Evolutionary conservation across 2,113 vertebrate species (phyloP), one percentile per base, ranked within the genome.

Genomic region (Mus spicilegus): DNA sequence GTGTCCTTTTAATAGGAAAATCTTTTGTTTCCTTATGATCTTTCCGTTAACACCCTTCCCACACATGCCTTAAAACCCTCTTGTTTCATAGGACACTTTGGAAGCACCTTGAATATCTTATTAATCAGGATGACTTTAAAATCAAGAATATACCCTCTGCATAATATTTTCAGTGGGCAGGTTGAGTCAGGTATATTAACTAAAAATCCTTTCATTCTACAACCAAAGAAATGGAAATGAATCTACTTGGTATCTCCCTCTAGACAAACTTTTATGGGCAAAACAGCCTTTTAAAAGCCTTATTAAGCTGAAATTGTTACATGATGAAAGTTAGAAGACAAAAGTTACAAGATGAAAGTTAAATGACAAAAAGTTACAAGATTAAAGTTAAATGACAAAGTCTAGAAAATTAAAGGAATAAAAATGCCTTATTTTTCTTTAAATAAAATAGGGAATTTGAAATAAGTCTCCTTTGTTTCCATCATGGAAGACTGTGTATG

Each of bases 141-240:
- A 77, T 91, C 78, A 89, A 87, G 17, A 85, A n/a, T 61, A 75
- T 61, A 4, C 22, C 28, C 30, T 91, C 61, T 78, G 93, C 91
- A 95, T 67, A 93, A 26, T 81, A 91, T 94, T 49, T 89, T 73
- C 54, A 76, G 20, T 86, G 42, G 36, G 46, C 61, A 73, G 13
- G 20, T 14, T 94, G 72, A 86, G 14, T 76, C n/a, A 95, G 75
- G 19, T 51, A 70, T 67, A 93, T 49, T 61, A 93, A 70, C 61
- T 92, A 87, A 96, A 97, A 86, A 7, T 42, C 80, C 39, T 93
- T 94, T 97, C 12, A 93, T 95, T 94, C 11, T 54, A 73, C 73
- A 97, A 96, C 65, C 36, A 95, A 90, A 80, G 17, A 93, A 95
- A 97, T 93, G 78, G 85, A 97, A 95, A 96, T 95, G 88, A 93